Conservation (phyloP, 2,113 vertebrate genomes). For the Gallinago undulata region DNA sequence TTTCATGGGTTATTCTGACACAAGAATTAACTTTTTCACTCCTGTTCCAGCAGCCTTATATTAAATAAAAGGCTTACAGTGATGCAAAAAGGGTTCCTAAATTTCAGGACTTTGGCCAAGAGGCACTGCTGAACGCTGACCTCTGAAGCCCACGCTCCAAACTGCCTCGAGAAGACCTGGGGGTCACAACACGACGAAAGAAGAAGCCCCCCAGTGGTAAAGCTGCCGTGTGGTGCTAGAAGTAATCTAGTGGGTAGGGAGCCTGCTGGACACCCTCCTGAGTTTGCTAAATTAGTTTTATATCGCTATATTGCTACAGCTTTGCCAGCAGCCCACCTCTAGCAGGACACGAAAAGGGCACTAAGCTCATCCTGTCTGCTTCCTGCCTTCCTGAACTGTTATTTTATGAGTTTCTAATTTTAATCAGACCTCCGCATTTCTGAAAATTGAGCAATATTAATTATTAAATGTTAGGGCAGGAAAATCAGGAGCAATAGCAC, state of each 20-base stretch:
- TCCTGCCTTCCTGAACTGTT: neutral
- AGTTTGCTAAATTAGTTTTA: neutral
- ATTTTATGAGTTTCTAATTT: neutral
- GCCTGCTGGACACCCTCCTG: neutral
- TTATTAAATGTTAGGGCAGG: neutral
- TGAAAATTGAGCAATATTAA: neutral
- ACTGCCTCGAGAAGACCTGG: neutral
- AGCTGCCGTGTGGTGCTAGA: neutral
- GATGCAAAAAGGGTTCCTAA: neutral
- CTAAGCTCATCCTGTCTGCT: neutral
- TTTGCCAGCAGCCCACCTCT: neutral
- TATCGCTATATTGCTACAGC: fast-evolving
- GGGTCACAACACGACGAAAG: neutral
- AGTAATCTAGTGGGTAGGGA: neutral
- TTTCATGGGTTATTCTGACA: neutral
- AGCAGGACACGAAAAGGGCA: neutral
- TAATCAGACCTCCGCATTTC: neutral
- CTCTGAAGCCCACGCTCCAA: neutral
- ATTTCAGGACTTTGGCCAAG: neutral
- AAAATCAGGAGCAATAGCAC: neutral
- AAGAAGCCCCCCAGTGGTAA: neutral
- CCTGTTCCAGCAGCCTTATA: neutral
- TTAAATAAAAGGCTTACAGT: neutral
- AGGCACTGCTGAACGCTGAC: neutral
- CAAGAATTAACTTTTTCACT: neutral